phyloP scores from a whole-genome alignment of 2,113 vertebrate genomes.

The Turdus rufiventris region DNA sequence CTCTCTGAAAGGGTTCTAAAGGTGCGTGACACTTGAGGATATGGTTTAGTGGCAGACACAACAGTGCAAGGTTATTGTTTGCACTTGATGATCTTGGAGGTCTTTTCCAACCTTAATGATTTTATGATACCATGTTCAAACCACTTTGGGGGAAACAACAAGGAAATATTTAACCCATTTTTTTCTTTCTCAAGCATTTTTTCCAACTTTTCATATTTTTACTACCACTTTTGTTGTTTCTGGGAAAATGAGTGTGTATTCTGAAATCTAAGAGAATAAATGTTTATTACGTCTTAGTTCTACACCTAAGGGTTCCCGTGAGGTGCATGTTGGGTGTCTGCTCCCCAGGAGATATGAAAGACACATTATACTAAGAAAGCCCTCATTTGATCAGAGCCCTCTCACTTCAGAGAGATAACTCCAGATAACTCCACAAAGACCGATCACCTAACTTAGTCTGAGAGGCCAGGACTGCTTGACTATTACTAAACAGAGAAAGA shows the following conservation, averaged over 20 bases:
- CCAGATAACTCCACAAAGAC: neutral
- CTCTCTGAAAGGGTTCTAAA: neutral
- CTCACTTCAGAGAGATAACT: neutral
- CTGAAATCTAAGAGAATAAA: neutral
- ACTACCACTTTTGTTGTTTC: accelerated
- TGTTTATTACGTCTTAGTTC: neutral
- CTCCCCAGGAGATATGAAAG: neutral
- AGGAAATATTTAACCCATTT: neutral
- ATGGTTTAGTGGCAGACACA: neutral
- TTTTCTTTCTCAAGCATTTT: neutral
- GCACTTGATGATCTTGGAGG: neutral
- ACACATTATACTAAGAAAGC: neutral
- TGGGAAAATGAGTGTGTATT: neutral
- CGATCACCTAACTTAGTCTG: neutral
- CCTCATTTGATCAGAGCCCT: neutral
- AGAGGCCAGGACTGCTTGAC: neutral
- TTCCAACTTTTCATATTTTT: neutral
- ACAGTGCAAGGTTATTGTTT: neutral
- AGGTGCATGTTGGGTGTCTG: neutral
- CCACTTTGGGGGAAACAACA: neutral
- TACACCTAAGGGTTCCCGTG: neutral
- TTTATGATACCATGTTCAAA: neutral
- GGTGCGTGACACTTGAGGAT: neutral
- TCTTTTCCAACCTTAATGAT: neutral
- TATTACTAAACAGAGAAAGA: neutral